A percentile compares a stretch with the other conserved stretches of the same genome.
Evolutionary conservation across 2,797 vertebrate species (phyloP).

Genomic region (Falco naumanni): DNA sequence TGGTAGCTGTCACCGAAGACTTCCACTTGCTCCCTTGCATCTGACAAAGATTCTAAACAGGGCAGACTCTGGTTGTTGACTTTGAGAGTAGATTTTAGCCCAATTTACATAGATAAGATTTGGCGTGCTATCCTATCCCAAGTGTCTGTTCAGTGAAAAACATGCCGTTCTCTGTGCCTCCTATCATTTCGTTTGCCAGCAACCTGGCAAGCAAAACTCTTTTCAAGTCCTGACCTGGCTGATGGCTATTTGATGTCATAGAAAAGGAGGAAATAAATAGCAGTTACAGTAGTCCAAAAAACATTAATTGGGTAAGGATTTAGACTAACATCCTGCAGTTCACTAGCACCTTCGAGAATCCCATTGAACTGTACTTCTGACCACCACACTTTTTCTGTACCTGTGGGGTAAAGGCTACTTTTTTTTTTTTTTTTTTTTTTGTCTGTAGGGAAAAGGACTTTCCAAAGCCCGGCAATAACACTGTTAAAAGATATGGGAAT

Average conservation of each 20-base stretch:
- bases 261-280: conserved; percentile 13
- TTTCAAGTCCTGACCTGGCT: conserved; percentile 45
- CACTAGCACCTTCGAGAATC: neutral
- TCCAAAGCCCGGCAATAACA: neutral
- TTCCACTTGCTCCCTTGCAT: conserved; percentile 29
- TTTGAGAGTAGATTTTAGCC: conserved; percentile 57
- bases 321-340: neutral
- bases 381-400: neutral
- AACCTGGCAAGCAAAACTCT: conserved; percentile 45
- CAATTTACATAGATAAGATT: conserved; percentile 49
- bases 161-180: conserved; percentile 7
- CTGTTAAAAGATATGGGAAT: neutral
- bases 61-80: conserved; percentile 37
- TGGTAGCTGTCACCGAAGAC: conserved; percentile 41
- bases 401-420: neutral
- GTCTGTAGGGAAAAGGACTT: neutral
- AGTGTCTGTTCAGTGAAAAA: conserved; percentile 46
- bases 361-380: neutral
- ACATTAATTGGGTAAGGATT: neutral
- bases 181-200: conserved; percentile 42
- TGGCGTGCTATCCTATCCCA: conserved; percentile 30
- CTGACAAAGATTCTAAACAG: conserved; percentile 51
- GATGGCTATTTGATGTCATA: conserved; percentile 49
- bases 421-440: neutral
- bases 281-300: neutral